Base-by-base conservation (phyloP, 2,888 invertebrate species). In the Philonicus albiceps region DNA sequence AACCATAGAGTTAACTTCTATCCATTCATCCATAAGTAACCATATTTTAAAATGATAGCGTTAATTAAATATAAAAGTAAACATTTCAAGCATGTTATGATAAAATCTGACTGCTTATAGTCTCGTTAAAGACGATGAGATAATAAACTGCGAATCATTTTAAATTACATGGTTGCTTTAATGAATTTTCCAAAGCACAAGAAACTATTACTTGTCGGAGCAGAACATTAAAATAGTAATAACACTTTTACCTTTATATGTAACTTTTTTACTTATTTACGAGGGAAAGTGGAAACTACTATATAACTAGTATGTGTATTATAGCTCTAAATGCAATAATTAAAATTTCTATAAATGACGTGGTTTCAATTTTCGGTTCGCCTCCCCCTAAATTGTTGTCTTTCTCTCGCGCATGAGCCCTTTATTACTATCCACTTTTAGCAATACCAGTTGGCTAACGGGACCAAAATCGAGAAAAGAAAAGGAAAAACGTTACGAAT, bases 51-150 rank as follows among this genome's bases (percentile, higher is more conserved):
- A 16, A 40, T 76, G 76, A 76, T 43, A 19, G 40, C 76, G 76
- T 76, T 76, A 22, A 76, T 76, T 76, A 37, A 76, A 76, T 19
- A 76, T 76, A 76, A 76, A 76, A 43, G 19, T 76, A n/a, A 74
- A 74, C 34, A 74, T 74, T 74, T 34, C 74, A 1, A 74, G 5
- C 74, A 31, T 34, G 34, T 74, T 13, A 64, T 64, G 64, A 64
- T n/a, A 22, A 19, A 27, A 64, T 8, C 64, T 64, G 64, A 27
- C 22, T n/a, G 7, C 55, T 55, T 22, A 64, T 27, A 11, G 22
- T 27, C 7, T 64, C 64, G 64, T 64, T 64, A 64, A 64, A 1
- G 22, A 64, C 27, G 64, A 64, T 64, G 64, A 27, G 22, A 64
- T 64, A 64, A 64, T 64, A 64, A 64, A 64, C 11, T 64, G 19